Conservation (phyloP, 1,140 invertebrate species). For the Diachasma alloeum region DNA sequence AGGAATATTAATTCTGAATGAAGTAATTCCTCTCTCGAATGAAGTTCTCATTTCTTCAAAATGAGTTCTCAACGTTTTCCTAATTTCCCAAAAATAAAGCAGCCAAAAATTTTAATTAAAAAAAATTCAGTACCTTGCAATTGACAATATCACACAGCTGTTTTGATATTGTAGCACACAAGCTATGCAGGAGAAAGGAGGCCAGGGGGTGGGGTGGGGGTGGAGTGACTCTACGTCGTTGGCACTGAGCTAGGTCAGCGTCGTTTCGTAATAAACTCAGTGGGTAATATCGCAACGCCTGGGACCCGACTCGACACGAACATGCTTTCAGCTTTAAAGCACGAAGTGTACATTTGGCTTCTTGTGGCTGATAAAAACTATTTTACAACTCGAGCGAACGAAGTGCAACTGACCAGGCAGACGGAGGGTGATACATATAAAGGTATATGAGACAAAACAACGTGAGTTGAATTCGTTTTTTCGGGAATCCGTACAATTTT, state of each 20-base stretch:
- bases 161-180: neutral
- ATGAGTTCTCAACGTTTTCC: neutral
- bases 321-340: conserved; percentile 61
- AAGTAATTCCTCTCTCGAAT: no score
- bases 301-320: conserved; percentile 42
- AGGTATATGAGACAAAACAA: neutral
- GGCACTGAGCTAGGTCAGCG: neutral
- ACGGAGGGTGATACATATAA: neutral
- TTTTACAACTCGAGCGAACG: conserved; percentile 11
- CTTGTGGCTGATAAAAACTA: conserved; percentile 10
- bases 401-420: neutral
- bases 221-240: neutral
- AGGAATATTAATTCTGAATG: no score
- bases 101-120: neutral
- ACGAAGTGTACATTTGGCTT: conserved; percentile 22
- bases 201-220: no score
- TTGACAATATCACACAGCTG: neutral
- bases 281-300: neutral
- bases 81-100: neutral
- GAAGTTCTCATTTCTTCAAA: neutral
- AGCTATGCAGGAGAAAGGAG: neutral
- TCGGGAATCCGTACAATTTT: neutral
- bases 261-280: conserved; percentile 4
- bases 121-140: neutral
- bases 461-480: neutral